Percentiles rank a stretch among this genome's conserved stretches.
Evolutionary conservation across 1,140 invertebrate genomes (phyloP).

Genomic region (Heterodera schachtii): DNA sequence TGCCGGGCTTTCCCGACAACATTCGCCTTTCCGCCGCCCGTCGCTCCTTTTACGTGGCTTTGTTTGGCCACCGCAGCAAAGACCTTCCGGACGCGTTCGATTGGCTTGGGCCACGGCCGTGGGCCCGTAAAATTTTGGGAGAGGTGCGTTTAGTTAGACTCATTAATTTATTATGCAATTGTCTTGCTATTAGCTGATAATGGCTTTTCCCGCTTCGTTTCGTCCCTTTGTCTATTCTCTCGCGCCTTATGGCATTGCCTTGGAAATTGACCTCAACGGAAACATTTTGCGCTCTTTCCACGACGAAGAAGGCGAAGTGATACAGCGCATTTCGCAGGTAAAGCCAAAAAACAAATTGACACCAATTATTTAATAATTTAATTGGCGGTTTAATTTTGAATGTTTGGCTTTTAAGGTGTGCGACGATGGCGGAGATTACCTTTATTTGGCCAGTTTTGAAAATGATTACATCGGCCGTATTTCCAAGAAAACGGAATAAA

Average conservation of each 20-base stretch:
- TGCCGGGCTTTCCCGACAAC: slow-evolving; percentile 67
- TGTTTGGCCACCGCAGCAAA: slow-evolving; percentile 26
- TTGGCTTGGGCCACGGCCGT: slow-evolving; percentile 37
- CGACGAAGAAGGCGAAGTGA: slow-evolving; percentile 63
- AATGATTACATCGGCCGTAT: slow-evolving; percentile 45
- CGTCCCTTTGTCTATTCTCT: not conserved
- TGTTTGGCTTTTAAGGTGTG: slow-evolving; percentile 40
- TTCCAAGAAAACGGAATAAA: slow-evolving; percentile 9
- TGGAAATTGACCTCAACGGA: slow-evolving; percentile 66
- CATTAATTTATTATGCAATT: not conserved
- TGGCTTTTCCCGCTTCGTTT: not conserved
- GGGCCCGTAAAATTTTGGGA: slow-evolving; percentile 45
- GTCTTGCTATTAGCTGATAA: not conserved
- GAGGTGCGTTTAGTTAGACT: slow-evolving; percentile 14
- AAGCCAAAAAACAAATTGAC: slow-evolving; percentile 40
- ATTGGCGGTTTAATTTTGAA: slow-evolving; percentile 49
- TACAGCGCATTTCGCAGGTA: slow-evolving; percentile 66
- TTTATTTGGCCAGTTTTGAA: slow-evolving; percentile 52
- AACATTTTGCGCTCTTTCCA: slow-evolving; percentile 66
- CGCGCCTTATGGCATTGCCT: slow-evolving; percentile 65
- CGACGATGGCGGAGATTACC: slow-evolving; percentile 37
- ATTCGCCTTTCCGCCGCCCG: slow-evolving; percentile 65
- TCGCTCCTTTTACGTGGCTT: slow-evolving; percentile 50
- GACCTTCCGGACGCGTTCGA: slow-evolving; percentile 48
- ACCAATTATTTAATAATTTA: not conserved